Evolutionary conservation across 1,140 invertebrate genomes (phyloP), one percentile per base, ranked within the genome.

Genomic region (Brachionus paranguensis): DNA sequence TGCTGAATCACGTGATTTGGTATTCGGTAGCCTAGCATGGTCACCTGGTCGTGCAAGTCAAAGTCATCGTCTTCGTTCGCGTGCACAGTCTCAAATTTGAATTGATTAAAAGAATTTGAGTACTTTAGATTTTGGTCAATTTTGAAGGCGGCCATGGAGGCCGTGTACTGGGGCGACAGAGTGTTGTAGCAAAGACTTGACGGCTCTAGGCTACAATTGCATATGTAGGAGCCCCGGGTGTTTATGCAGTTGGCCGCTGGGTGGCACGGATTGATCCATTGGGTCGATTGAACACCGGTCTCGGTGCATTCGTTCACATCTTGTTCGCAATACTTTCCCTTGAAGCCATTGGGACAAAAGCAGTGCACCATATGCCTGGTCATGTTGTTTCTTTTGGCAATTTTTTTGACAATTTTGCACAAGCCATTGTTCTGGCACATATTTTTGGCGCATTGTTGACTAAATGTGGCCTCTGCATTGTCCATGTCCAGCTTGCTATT

Each of bases 1-100:
- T 81, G 78, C 64, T 81, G 78, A 81, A 81, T 81, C 33, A 68
- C 64, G n/a, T 81, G 53, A 68, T 60, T 81, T 20, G 78, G 64
- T 60, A 81, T 68, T 11, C 20, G 78, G 12, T 47, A 24, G 53
- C 78, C 78, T 10, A 81, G 64, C n/a, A 81, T 17, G 24, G 72
- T 50, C 6, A 76, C 45, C 20, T 76, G 72, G 20, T 81, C 53
- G 11, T 29, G 27, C 8, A 33, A 24, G 3, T 60, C 53, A 43
- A 7, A 11, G 29, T 81, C 64, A 3, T 50, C 43, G 2, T 50
- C 45, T 6, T 76, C 72, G 5, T 14, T 53, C 5, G 14, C 33
- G 43, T 76, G 4, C 8, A 50, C 45, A 50, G 17, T 41, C 6
- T 76, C 43, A 17, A n/a, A 50, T 24, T 47, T 76, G n/a, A 76